Evolutionary conservation across 2,888 invertebrate species (phyloP), one percentile per base, ranked within the genome.

Genomic region (Acrobasis repandana): DNA sequence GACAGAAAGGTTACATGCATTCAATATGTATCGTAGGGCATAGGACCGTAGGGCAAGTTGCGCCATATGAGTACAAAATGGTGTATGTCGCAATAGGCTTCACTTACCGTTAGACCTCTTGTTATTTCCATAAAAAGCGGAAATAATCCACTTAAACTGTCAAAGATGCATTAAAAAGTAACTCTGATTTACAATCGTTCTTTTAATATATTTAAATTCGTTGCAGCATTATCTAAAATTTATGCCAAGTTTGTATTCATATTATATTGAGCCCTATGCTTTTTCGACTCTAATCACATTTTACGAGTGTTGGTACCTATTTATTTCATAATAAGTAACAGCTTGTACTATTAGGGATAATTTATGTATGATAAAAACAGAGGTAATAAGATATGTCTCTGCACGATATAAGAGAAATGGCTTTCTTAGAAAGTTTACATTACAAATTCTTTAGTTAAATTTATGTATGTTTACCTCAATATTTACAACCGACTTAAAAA

Each of bases 1-100:
- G 64, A 62, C 65, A 65, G 52, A 62, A 63, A 63, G 62, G 61
- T 67, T 63, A 61, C 60, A 56, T 56, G 60, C 38, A 14, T 58
- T 49, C n/a, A 43, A 56, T 58, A 62, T 58, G 63, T 61, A 2
- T 28, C 28, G 28, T 6, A 28, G 28, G 4, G 20, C 2, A 20
- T 4, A 20, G 20, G 4, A 60, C 49, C 49, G 52, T 63, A 63
- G 62, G 65, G 63, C 60, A 14, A 14, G 54, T 67, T 65, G 60
- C 65, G 28, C 61, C 60, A 67, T 20, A 20, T 16, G 15, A 15
- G 14, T 38, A 38, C 14, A 38, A 38, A 38, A 38, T 36, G 36
- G 11, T 54, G 6, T 43, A 54, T 18, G 15, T 2, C 10, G 52
- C 10, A 52, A 52, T 52, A 52, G 16, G 38, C 18, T 54, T 10